Evolutionary conservation across 2,888 invertebrate species (phyloP), one percentile per base, ranked within the genome.

Genomic region (Caenorhabditis japonica): DNA sequence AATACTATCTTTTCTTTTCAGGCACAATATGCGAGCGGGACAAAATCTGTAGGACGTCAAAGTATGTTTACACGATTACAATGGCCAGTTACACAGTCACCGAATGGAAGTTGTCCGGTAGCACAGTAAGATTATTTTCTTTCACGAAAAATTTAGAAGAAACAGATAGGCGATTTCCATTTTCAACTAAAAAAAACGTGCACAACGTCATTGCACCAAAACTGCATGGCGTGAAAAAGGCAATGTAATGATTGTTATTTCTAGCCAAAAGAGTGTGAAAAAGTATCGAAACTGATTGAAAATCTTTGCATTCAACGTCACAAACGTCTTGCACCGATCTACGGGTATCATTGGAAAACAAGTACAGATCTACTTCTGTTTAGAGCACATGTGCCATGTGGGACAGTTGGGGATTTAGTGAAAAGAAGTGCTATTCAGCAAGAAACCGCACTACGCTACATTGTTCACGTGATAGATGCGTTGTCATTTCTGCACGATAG

Each of bases 321-420:
- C 41, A 62, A 66, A 36, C 44, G 75, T 0, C 49, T 77, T 0
- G 77, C 72, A 5, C 56, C 62, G 19, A 72, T 53, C 4, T 64
- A 52, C n/a, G 60, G 64, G 4, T 68, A 61, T 49, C 53, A 66
- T 13, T 66, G 61, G 61, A 43, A 36, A 2, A 7, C 13, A 1
- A 27, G 30, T 1, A 56, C 61, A 17, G 61, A 61, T 3, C 27
- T 78, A 0, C 55, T 71, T n/a, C 69, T 78, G 30, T 78, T 78
- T 19, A 46, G 78, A 36, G 60, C 68, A 0, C 74, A 68, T 39
- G 74, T 78, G 3, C 78, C 78, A n/a, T 46, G 49, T 5, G 78
- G 78, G 13, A 78, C 76, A 17, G 64, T 78, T 3, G 76, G 74
- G 1, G 78, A 78, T 52, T n/a, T 64, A 39, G 39, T 78, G 44